Base-by-base conservation (phyloP, 2,113 vertebrate genomes). In the Thunnus thynnus region DNA sequence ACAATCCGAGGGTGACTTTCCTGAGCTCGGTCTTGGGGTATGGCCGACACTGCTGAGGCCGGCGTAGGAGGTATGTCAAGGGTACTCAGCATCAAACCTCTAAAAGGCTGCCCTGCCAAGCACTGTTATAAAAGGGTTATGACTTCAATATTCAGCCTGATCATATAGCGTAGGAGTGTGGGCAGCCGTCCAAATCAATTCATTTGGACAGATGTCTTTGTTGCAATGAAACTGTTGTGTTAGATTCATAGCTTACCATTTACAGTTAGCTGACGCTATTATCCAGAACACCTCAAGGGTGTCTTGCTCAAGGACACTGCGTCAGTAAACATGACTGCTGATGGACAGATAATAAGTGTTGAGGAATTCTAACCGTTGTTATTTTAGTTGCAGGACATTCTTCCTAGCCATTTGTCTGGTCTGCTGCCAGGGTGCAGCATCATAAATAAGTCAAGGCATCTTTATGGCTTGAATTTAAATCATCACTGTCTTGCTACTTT, bases 91-190 rank as follows among this genome's bases (percentile, higher is more conserved):
- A 32, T 91, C 89, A 93, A 88, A 80, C 54, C 78, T 85, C 73
- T 72, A 82, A 88, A 51, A 80, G 73, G 83, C 78, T 51, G 83
- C 73, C 55, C 63, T 84, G 84, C 89, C 89, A 89, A 87, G 79
- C 14, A 18, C 82, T 41, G 78, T 86, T 80, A 81, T 80, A 87
- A 87, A 87, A 85, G 77, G 85, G 80, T 88, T 83, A 91, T 62
- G 86, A 74, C 90, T 90, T 92, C 86, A 90, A 85, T 86, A 91
- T 88, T 83, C 84, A 56, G 80, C 65, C 22, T 80, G 84, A 88
- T 91, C 84, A 79, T 85, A 82, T 62, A 70, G 79, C 67, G 5
- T 10, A 57, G 72, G 77, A 77, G 70, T 5, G 22, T 68, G 84
- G 84, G 87, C 90, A 17, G 58, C 3, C 44, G 76, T 87, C 88